Evolutionary conservation across 2,113 vertebrate species (phyloP).

Genomic region (Oceanites oceanicus): DNA sequence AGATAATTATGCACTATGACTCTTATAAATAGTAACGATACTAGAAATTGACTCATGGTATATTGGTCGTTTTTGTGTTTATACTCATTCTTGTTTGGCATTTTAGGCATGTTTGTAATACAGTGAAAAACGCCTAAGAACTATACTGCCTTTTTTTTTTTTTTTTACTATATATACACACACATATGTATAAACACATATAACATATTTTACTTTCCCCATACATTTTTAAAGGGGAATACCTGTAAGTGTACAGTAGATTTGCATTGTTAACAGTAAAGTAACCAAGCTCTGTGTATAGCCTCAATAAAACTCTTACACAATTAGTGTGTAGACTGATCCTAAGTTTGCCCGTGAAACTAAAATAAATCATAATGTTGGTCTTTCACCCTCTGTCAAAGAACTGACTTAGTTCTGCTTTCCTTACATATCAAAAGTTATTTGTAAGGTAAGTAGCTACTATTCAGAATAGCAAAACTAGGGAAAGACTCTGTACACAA

Average conservation of each 20-base stretch:
- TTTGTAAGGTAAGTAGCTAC: neutral
- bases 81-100: neutral
- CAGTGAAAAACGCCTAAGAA: neutral
- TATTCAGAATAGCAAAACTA: neutral
- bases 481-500: neutral
- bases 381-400: neutral
- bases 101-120: too few species aligned
- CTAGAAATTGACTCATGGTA: neutral
- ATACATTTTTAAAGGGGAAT: neutral
- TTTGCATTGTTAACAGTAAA: neutral
- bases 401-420: neutral
- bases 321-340: neutral
- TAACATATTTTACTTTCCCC: neutral
- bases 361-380: neutral
- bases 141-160: neutral
- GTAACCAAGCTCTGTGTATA: neutral
- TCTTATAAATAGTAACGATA: neutral
- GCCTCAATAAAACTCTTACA: neutral
- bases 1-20: neutral
- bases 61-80: neutral
- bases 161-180: neutral
- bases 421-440: neutral
- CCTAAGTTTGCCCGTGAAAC: neutral
- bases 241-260: neutral
- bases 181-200: neutral